phyloP scores from a whole-genome alignment of 2,113 vertebrate genomes.

The Marmota monax region DNA sequence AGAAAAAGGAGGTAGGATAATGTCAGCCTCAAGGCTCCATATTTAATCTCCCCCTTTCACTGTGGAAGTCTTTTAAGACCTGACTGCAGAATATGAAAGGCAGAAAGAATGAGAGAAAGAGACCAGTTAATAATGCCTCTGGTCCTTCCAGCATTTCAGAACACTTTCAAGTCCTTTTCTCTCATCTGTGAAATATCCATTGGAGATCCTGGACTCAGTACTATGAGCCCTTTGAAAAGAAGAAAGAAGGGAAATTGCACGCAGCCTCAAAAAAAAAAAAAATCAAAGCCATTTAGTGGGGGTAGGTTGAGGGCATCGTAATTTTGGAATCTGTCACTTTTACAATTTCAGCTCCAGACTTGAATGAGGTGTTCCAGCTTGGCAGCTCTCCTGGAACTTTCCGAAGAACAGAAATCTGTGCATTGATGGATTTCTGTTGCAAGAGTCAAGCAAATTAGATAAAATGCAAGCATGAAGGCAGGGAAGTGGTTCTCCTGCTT shows the following conservation, averaged over 20 bases:
- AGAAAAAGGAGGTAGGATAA: neutral
- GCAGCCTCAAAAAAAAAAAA: neutral
- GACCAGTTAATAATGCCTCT: neutral
- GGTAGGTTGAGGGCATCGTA: neutral
- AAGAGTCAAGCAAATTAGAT: neutral
- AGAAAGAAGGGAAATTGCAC: neutral
- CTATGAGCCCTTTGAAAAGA: conserved; percentile 34
- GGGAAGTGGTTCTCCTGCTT: conserved; percentile 17
- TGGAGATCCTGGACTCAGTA: neutral
- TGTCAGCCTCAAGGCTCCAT: neutral
- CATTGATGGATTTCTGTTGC: neutral
- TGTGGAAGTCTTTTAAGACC: neutral
- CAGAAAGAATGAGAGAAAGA: neutral
- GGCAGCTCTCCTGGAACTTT: conserved; percentile 43
- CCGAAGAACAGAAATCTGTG: neutral
- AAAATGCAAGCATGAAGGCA: neutral
- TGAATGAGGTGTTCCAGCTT: neutral
- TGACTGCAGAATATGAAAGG: neutral
- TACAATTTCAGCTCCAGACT: neutral
- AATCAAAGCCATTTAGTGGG: neutral
- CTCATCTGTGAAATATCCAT: conserved; percentile 30
- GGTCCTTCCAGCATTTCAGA: neutral
- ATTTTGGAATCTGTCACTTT: neutral
- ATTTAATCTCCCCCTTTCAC: neutral
- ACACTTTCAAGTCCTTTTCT: conserved; percentile 10